Evolutionary conservation across 2,888 invertebrate species (phyloP).

Genomic region (Drosophila emarginata): DNA sequence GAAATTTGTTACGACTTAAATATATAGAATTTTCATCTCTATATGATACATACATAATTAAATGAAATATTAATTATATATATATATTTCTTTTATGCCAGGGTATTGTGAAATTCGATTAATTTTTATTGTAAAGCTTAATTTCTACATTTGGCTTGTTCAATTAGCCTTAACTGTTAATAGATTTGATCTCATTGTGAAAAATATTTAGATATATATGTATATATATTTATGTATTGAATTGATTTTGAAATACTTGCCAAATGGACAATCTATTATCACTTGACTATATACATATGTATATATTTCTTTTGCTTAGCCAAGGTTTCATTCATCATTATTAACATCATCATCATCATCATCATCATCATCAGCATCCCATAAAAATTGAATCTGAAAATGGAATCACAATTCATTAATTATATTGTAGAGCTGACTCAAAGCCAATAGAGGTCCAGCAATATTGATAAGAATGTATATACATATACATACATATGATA

Average conservation of each 20-base stretch:
- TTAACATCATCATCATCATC: too few relatives aligned
- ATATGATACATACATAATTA: too few relatives aligned
- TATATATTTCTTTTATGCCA: too few relatives aligned
- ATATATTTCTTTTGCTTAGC: neutral
- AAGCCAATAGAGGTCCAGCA: conserved; percentile 6
- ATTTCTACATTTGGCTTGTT: conserved; percentile 8
- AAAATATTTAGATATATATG: neutral
- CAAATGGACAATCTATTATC: neutral
- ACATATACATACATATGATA: conserved; percentile 4
- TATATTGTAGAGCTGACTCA: conserved; percentile 3
- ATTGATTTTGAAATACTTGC: neutral
- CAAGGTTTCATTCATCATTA: neutral
- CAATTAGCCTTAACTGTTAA: conserved; percentile 32
- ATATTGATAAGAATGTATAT: conserved; percentile 15
- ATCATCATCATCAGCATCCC: neutral
- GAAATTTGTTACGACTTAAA: too few relatives aligned
- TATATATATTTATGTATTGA: neutral
- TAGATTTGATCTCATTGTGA: conserved; percentile 14
- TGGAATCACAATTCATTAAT: neutral
- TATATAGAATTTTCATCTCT: too few relatives aligned
- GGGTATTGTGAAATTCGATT: too few relatives aligned
- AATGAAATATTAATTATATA: too few relatives aligned
- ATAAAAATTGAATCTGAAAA: neutral
- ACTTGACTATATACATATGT: neutral
- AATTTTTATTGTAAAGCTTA: neutral